These are phyloP conservation scores for Gallinago jamesoni DNA, from an alignment of 2,113 vertebrate species.

Conservation along the genomic window DNA sequence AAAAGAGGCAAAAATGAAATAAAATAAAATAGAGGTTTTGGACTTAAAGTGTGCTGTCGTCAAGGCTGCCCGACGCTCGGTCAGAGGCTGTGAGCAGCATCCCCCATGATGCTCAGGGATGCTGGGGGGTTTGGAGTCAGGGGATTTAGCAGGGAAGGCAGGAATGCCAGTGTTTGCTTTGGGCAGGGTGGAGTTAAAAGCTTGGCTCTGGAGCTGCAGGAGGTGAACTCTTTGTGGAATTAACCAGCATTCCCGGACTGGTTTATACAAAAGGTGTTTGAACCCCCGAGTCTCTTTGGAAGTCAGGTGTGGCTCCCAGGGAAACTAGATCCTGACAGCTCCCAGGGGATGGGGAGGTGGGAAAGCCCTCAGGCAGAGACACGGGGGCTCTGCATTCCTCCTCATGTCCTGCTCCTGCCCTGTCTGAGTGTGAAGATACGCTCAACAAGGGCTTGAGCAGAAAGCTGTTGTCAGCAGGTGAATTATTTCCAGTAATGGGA, in stretches of 20 bases:
- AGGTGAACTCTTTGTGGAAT: neutral
- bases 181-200: neutral
- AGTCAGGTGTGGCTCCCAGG: neutral
- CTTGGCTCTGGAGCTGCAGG: neutral
- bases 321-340: neutral
- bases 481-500: neutral
- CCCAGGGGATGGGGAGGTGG: neutral
- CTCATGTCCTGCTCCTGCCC: neutral
- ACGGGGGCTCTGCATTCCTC: neutral
- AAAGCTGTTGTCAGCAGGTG: neutral
- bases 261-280: neutral
- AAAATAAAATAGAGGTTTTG: neutral
- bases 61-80: accelerated
- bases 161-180: neutral
- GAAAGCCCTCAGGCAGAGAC: neutral
- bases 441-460: neutral
- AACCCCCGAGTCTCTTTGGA: neutral
- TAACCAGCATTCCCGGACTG: neutral
- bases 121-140: accelerated
- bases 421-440: accelerated
- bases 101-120: neutral
- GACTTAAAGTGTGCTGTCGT: neutral
- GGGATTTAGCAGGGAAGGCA: neutral
- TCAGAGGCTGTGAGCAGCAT: neutral
- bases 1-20: neutral